These are phyloP conservation scores for Hypena proboscidalis DNA, from an alignment of 2,888 invertebrate genomes.

Conservation along the genomic window DNA sequence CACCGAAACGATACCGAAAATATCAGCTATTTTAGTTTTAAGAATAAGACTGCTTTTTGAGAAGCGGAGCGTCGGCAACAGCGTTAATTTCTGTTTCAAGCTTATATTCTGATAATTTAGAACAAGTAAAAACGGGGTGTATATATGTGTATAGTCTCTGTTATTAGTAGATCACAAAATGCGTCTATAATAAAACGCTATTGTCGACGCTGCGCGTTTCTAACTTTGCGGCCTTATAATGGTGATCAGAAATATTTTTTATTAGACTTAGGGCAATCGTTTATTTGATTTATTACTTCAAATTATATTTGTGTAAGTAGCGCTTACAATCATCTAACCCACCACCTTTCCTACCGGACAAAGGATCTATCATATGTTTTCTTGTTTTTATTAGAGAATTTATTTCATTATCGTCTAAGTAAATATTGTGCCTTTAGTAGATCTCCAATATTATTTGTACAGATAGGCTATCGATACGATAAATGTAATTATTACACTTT, in stretches of 20 bases:
- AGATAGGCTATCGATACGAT: conserved; percentile 23
- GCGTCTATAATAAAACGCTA: too few relatives aligned
- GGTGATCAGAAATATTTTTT: not conserved
- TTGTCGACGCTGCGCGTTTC: not conserved
- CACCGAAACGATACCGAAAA: not conserved
- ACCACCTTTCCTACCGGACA: conserved; percentile 69
- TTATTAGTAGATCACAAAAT: too few relatives aligned
- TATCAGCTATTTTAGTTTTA: not conserved
- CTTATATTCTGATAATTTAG: too few relatives aligned
- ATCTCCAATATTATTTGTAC: conserved; percentile 35
- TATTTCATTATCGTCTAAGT: conserved; percentile 33
- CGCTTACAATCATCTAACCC: conserved; percentile 47
- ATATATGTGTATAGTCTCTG: too few relatives aligned
- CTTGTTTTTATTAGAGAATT: conserved; percentile 51
- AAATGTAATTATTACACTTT: conserved; percentile 5
- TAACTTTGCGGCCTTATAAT: not conserved
- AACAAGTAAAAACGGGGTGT: too few relatives aligned
- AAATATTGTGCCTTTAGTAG: conserved; percentile 8
- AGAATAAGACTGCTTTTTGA: not conserved
- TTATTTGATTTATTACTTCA: too few relatives aligned
- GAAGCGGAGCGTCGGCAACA: not conserved
- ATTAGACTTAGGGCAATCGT: conserved; percentile 14
- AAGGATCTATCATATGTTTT: conserved; percentile 59
- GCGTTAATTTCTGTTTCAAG: too few relatives aligned
- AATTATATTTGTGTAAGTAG: conserved; percentile 18